These are phyloP conservation scores for Selene dorsalis DNA, from an alignment of 2,797 vertebrate genomes.

Conservation along the genomic window DNA sequence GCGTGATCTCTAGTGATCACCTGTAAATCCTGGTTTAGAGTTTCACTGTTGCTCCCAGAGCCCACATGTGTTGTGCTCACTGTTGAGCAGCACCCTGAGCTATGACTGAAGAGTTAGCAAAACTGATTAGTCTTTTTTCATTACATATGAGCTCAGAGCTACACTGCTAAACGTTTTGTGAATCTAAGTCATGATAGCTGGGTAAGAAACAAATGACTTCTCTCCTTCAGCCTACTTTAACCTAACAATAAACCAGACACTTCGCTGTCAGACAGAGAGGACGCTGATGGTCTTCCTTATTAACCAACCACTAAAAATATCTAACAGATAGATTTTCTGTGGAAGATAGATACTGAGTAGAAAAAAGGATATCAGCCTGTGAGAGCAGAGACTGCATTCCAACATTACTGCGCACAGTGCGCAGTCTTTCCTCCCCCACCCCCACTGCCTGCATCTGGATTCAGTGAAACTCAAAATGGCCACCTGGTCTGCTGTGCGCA, in stretches of 20 bases:
- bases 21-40: conserved; percentile 33
- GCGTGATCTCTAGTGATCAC: conserved; percentile 10
- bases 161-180: conserved; percentile 24
- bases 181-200: conserved; percentile 1
- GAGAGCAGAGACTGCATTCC: conserved; percentile 70
- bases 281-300: conserved; percentile 7
- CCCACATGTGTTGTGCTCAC: conserved; percentile 7
- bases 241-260: conserved; percentile 33
- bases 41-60: conserved; percentile 25
- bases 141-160: neutral
- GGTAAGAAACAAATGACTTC: conserved; percentile 2
- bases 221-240: conserved; percentile 23
- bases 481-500: conserved; percentile 73
- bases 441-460: conserved; percentile 74
- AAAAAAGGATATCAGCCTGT: conserved; percentile 47
- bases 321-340: conserved; percentile 5
- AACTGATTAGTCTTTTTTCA: neutral
- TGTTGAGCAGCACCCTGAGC: conserved; percentile 22
- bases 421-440: conserved; percentile 69
- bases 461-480: conserved; percentile 84
- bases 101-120: conserved; percentile 12
- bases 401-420: conserved; percentile 70
- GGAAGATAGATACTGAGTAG: conserved; percentile 34
- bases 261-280: conserved; percentile 13
- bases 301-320: conserved; percentile 11